Base-by-base conservation (phyloP, 2,888 invertebrate species). In the Bellardia pandia region DNA sequence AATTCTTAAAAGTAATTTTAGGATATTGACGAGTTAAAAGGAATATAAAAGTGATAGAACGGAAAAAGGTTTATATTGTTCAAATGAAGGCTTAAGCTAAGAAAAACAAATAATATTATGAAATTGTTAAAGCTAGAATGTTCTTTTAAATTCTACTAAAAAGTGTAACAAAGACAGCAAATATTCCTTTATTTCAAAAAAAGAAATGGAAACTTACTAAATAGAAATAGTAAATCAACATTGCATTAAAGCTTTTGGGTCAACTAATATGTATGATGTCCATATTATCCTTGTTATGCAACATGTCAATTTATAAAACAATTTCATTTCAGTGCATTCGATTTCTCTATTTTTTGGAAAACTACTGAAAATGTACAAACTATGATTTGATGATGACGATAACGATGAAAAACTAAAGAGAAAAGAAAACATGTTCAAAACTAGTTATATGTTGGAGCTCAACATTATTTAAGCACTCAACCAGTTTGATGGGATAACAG, bases 351-450 rank as follows among this genome's bases (percentile, higher is more conserved):
- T 60, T 23, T 37, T 37, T 3, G 33, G 14, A 37, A 60, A 33
- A 23, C 9, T 56, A 9, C n/a, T n/a, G 16, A 23, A 56, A 60
- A 33, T 33, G 9, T n/a, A 33, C 33, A 60, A 76, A 76, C 23
- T 56, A 64, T 48, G n/a, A 51, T 64, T 62, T 37, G 48, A 64
- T 23, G 45, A 45, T 66, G 16, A 37, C 60, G n/a, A 62, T 66
- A 11, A 37, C 60, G 8, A 40, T 16, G 16, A 56, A 56, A 56
- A 16, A 16, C 9, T 16, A 53, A 53, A 23, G 2, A 3, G 9
- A 23, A 56, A 23, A 56, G 16, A 56, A 56, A n/a, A 60, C 33
- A 62, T 62, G n/a, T 62, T 37, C 62, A 40, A 40, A 64, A 64
- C 8, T 16, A 64, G 40, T 40, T 37, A 40, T 64, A 7, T 16